Conservation (phyloP, 2,888 invertebrate species). For the Mesorhabditis sp. region DNA sequence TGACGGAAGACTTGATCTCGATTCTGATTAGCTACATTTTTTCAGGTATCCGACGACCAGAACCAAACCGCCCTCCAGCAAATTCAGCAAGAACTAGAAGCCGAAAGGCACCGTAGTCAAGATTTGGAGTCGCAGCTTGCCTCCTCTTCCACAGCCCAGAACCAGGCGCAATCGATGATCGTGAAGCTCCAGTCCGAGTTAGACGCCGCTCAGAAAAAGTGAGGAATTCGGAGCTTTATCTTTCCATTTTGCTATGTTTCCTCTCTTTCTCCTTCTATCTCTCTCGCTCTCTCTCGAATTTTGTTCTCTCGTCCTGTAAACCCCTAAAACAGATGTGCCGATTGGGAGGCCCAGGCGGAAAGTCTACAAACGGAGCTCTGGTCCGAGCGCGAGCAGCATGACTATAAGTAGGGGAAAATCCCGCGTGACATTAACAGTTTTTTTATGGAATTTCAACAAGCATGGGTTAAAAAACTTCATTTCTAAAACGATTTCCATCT, state of each 20-base stretch:
- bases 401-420: background rate
- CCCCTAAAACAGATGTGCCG: slow-evolving; percentile 1
- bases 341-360: slow-evolving; percentile 5
- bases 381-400: slow-evolving; percentile 2
- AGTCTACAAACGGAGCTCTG: slow-evolving; percentile 1
- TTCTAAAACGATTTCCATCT: background rate
- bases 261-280: no score
- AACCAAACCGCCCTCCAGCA: background rate
- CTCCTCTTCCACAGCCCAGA: background rate
- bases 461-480: no score
- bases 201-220: slow-evolving; percentile 2
- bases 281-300: no score
- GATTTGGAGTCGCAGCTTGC: background rate
- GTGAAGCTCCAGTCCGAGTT: slow-evolving; percentile 1
- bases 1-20: no score
- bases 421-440: background rate
- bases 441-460: background rate
- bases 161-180: background rate
- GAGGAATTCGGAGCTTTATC: background rate
- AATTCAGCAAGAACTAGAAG: background rate
- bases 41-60: background rate
- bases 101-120: background rate
- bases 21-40: background rate
- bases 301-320: background rate
- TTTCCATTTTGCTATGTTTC: no score